phyloP scores from a whole-genome alignment of 2,797 vertebrate genomes.

The Chiroxiphia lanceolata region DNA sequence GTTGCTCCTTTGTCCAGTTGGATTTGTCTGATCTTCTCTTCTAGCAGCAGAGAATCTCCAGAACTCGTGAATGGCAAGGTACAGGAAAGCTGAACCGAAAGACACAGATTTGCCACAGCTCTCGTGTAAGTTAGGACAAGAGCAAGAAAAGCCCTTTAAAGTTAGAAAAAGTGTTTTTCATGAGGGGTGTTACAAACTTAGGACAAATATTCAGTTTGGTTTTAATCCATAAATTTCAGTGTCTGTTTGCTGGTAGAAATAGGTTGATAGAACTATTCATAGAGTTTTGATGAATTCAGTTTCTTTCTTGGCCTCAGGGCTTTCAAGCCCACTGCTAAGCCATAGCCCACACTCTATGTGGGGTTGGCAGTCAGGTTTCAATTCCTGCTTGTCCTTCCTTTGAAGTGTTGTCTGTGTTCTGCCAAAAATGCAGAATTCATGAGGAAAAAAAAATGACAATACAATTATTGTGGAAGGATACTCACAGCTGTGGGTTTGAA shows the following conservation, averaged over 20 bases:
- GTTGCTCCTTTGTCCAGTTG: background rate
- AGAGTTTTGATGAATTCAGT: background rate
- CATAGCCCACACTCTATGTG: background rate
- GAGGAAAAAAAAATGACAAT: background rate
- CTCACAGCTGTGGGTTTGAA: background rate
- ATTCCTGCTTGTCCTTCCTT: background rate
- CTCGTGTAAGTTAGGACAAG: background rate
- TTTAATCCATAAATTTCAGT: background rate
- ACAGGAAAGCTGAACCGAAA: background rate
- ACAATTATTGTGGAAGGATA: background rate
- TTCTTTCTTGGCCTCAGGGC: background rate
- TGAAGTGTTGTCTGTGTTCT: background rate
- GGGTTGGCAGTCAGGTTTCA: background rate
- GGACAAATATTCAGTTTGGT: background rate
- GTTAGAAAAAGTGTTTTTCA: accelerated
- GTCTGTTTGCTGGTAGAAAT: background rate
- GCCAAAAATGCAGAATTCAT: background rate
- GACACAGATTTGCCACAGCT: background rate
- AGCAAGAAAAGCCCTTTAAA: background rate
- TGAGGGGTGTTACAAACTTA: background rate
- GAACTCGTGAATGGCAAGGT: background rate
- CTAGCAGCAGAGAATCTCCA: background rate
- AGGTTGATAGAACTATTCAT: background rate
- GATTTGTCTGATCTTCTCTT: background rate
- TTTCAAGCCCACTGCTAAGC: background rate